Base-by-base conservation (phyloP, 2,888 invertebrate species). In the Xylophagus ater region DNA sequence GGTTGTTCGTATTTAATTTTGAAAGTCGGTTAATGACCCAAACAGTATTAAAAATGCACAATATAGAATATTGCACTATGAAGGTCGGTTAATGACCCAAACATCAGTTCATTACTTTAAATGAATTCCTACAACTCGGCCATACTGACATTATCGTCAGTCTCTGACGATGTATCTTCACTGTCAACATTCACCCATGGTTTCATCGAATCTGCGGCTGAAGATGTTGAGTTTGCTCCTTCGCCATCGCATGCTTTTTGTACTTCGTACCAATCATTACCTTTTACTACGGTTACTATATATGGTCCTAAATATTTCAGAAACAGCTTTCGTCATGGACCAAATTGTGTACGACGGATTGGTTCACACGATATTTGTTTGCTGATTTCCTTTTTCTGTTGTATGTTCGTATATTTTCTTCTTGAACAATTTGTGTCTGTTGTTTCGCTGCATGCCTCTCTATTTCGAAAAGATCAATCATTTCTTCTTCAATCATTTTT, bases 251-350 rank as follows among this genome's bases (percentile, higher is more conserved):
- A 40, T 3, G 37, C 34, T 23, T 43, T 44, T 18, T 28, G 14
- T 12, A 45, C 39, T 9, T 40, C 38, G 15, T 47, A 47, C 8
- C 40, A 40, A n/a, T 45, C 42, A n/a, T 34, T 34, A 1, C 41
- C 17, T 21, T 41, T 44, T 10, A 44, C 37, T 18, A 34, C 19
- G 15, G 33, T 35, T 4, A 44, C 36, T 13, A 42, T 30, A 15
- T 41, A 46, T 21, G 41, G 23, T 49, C n/a, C n/a, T n/a, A n/a
- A n/a, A n/a, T n/a, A n/a, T n/a, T n/a, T n/a, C n/a, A n/a, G n/a
- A n/a, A n/a, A n/a, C n/a, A n/a, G n/a, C n/a, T n/a, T n/a, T n/a
- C n/a, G n/a, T n/a, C n/a, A n/a, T n/a, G n/a, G n/a, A 45, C 33
- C 40, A 25, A 41, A 45, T 23, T 45, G 41, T 3, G 33, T 42